phyloP scores from a whole-genome alignment of 2,113 vertebrate genomes.

The Pelecanoides urinatrix region DNA sequence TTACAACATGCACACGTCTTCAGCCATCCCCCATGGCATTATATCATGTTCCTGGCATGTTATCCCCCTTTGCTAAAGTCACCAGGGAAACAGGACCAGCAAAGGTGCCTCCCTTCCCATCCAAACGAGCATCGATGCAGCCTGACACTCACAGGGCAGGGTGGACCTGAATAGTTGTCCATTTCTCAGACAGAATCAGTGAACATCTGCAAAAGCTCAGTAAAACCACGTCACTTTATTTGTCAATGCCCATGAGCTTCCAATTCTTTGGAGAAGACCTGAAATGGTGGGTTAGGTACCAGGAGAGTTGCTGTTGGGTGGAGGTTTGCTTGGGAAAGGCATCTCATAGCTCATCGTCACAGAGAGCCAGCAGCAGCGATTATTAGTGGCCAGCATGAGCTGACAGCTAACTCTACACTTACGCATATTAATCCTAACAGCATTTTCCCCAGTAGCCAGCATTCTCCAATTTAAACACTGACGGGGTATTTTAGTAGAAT shows the following conservation, averaged over 20 bases:
- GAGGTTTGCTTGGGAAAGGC: background rate
- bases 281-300: background rate
- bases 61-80: background rate
- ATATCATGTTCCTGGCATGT: background rate
- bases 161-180: background rate
- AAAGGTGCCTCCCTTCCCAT: background rate
- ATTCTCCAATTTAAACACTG: background rate
- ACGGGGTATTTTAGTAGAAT: background rate
- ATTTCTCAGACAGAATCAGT: background rate
- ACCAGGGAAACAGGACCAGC: background rate
- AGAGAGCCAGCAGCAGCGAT: background rate
- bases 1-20: background rate
- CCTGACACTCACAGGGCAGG: background rate
- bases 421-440: background rate
- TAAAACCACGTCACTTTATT: background rate
- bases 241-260: background rate
- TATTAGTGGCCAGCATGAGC: background rate
- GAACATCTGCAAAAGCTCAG: background rate
- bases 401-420: background rate
- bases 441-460: background rate
- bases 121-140: fast-evolving
- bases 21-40: background rate
- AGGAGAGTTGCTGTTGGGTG: background rate
- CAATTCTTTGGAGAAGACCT: background rate
- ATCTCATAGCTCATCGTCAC: background rate